Percentiles rank a stretch among this genome's conserved stretches.
Conservation (phyloP, 2,797 vertebrate genomes). For the Falco berigora region DNA sequence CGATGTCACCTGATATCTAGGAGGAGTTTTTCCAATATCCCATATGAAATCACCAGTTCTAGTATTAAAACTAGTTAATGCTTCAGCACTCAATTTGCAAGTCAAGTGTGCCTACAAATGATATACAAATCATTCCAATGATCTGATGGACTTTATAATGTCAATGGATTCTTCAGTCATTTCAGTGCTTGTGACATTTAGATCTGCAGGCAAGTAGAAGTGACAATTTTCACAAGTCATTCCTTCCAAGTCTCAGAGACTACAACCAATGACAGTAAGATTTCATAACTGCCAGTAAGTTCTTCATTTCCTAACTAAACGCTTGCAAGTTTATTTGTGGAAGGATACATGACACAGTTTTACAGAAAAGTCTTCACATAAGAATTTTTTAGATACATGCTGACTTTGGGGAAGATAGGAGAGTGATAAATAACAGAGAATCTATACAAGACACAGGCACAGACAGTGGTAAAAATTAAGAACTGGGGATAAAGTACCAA, state of each 20-base stretch:
- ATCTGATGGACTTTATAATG: slow-evolving; percentile 42
- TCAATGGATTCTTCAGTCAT: slow-evolving; percentile 56
- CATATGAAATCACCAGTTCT: not conserved
- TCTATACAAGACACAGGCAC: not conserved
- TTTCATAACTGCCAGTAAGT: slow-evolving; percentile 6
- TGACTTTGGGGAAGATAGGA: not conserved
- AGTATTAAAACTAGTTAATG: not conserved
- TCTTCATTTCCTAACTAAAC: not conserved
- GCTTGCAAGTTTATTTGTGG: slow-evolving; percentile 2
- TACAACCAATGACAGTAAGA: slow-evolving; percentile 45
- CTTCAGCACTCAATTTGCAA: not conserved
- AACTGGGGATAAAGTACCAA: not conserved
- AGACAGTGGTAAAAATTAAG: not conserved
- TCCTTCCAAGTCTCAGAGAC: slow-evolving; percentile 47
- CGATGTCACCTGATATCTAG: not conserved
- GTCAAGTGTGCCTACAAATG: slow-evolving; percentile 4
- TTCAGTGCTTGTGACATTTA: slow-evolving; percentile 53
- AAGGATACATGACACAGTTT: not conserved
- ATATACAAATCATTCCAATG: not conserved
- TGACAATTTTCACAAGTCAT: slow-evolving; percentile 56
- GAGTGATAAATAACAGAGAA: not conserved
- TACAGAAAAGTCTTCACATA: not conserved
- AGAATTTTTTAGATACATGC: not conserved
- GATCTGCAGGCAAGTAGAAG: slow-evolving; percentile 43
- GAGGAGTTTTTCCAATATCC: not conserved